These are phyloP conservation scores for Saccostrea echinata DNA, from an alignment of 1,140 invertebrate species.

Conservation along the genomic window DNA sequence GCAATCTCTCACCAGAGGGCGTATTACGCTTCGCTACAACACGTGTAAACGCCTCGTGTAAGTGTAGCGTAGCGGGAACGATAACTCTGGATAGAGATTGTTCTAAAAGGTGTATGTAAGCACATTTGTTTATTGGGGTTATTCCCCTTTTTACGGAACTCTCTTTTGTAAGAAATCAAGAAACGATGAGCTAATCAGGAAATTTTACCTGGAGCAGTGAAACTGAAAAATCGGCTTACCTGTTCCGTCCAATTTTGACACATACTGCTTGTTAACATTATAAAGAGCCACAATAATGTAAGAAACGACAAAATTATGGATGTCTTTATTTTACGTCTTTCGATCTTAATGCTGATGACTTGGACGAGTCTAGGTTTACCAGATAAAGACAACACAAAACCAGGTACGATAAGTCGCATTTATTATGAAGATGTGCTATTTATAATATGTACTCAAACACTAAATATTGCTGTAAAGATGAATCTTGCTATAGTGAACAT, in stretches of 20 bases:
- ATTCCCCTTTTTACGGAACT: background rate
- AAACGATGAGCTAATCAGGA: background rate
- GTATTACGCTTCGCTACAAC: too few species aligned
- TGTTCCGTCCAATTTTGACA: background rate
- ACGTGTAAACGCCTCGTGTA: too few species aligned
- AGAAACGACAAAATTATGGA: background rate
- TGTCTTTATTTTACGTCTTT: background rate
- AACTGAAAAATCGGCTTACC: background rate
- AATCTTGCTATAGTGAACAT: too few species aligned
- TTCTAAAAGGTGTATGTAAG: too few species aligned
- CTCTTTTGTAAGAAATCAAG: background rate
- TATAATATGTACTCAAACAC: too few species aligned
- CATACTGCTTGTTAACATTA: background rate
- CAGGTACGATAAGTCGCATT: conserved; percentile 21
- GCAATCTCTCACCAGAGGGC: too few species aligned
- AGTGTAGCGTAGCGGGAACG: too few species aligned
- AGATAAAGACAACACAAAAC: background rate
- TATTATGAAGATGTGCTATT: conserved; percentile 11
- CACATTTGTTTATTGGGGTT: background rate
- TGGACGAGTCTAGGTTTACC: background rate
- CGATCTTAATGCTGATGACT: background rate
- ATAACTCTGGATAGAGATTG: too few species aligned
- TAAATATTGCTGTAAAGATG: too few species aligned
- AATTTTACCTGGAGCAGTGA: background rate
- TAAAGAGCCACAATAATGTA: background rate